These are phyloP conservation scores for Scaptomyza montana DNA, from an alignment of 1,140 invertebrate genomes.

Conservation along the genomic window DNA sequence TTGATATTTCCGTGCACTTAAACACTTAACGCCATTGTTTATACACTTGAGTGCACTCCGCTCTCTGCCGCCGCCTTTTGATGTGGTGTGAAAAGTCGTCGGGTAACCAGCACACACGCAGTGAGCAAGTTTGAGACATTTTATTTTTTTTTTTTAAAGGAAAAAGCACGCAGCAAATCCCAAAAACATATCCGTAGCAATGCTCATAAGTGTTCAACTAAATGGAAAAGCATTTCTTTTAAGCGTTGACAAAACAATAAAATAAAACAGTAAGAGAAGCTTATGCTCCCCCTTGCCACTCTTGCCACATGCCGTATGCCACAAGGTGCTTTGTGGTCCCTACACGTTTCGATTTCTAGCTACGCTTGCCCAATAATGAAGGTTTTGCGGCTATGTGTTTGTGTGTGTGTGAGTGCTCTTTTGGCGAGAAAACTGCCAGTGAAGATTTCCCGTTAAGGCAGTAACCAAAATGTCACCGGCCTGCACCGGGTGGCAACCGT, in stretches of 20 bases:
- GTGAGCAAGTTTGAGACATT: constrained; percentile 51
- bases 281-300: background rate
- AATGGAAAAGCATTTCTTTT: constrained; percentile 81
- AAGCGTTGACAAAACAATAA: constrained; percentile 81
- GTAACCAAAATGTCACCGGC: constrained; percentile 12
- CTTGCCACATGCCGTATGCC: constrained; percentile 33
- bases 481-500: background rate
- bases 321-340: constrained; percentile 44
- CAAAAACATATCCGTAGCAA: constrained; percentile 69
- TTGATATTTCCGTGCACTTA: constrained; percentile 80
- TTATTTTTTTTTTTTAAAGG: constrained; percentile 65
- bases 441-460: constrained; percentile 66
- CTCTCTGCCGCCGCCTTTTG: constrained; percentile 62
- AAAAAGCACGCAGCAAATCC: constrained; percentile 20
- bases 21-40: constrained; percentile 82
- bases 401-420: constrained; percentile 14
- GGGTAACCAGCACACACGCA: constrained; percentile 45
- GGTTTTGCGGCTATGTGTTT: constrained; percentile 60
- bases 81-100: constrained; percentile 79
- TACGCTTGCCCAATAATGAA: constrained; percentile 58
- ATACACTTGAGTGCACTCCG: constrained; percentile 80
- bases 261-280: constrained; percentile 67
- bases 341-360: constrained; percentile 55
- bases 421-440: constrained; percentile 60
- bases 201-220: constrained; percentile 80